A percentile compares a stretch with the other conserved stretches of the same genome.
These are phyloP conservation scores for Zhuqinia jingwanae DNA, from an alignment of 2,888 invertebrate genomes.

Conservation along the genomic window DNA sequence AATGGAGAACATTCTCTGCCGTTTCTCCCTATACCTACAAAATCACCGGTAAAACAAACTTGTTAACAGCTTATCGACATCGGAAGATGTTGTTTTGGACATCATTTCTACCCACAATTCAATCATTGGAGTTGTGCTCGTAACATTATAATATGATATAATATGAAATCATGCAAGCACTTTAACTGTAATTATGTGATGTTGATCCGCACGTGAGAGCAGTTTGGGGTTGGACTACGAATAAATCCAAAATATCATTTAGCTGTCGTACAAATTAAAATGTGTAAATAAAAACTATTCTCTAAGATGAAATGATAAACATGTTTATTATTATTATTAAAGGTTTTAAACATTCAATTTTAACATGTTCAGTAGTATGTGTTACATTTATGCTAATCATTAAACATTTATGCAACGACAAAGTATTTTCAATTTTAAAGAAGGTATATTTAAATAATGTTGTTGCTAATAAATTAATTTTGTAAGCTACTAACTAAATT, in stretches of 20 bases:
- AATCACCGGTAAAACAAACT: constrained; percentile 68
- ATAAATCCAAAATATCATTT: too few relatives aligned
- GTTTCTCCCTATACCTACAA: constrained; percentile 69
- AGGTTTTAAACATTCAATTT: neutral
- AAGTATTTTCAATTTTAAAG: too few relatives aligned
- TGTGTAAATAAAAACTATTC: neutral
- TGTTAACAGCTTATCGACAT: constrained; percentile 73
- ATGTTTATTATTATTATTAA: neutral
- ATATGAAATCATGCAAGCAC: neutral
- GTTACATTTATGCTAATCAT: too few relatives aligned
- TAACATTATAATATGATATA: neutral
- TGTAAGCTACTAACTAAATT: neutral
- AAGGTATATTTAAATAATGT: too few relatives aligned
- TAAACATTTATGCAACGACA: too few relatives aligned
- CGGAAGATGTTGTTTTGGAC: constrained; percentile 77
- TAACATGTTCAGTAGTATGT: too few relatives aligned
- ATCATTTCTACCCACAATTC: constrained; percentile 66
- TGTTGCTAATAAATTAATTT: too few relatives aligned
- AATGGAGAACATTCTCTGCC: constrained; percentile 72
- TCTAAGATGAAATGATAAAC: neutral
- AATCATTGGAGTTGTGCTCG: constrained; percentile 61
- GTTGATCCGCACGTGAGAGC: too few relatives aligned
- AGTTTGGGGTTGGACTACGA: too few relatives aligned
- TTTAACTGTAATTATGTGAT: too few relatives aligned
- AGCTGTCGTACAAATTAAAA: too few relatives aligned